Evolutionary conservation across 2,888 invertebrate genomes (phyloP).

Genomic region (Julus scandinavius): DNA sequence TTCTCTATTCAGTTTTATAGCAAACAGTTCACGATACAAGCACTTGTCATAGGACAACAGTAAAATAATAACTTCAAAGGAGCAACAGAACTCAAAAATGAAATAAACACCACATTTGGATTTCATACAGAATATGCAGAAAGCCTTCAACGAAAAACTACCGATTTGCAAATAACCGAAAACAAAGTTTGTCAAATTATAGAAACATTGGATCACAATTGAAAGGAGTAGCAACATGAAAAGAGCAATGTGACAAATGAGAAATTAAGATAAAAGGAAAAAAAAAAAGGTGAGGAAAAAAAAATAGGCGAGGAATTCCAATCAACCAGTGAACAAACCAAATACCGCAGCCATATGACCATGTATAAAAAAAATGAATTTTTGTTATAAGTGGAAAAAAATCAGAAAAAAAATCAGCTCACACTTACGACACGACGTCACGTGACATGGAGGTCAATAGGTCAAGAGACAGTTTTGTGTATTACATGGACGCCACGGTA

Average conservation of each 20-base stretch:
- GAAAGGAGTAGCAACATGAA: conserved; percentile 48
- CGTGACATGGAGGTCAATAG: conserved; percentile 59
- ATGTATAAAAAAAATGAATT: conserved; percentile 45
- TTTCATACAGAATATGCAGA: background rate
- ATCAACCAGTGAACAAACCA: conserved; percentile 47
- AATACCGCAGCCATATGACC: conserved; percentile 49
- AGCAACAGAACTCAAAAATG: background rate
- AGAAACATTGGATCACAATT: conserved; percentile 24
- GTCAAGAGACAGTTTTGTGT: conserved; percentile 59
- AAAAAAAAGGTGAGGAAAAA: background rate
- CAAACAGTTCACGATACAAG: background rate
- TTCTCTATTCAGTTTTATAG: too few species aligned
- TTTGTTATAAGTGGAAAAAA: conserved; percentile 50
- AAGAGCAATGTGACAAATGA: conserved; percentile 45
- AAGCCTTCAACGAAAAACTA: conserved; percentile 10
- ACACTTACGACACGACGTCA: conserved; percentile 59
- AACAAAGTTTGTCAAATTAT: background rate
- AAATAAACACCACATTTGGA: background rate
- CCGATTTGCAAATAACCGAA: conserved; percentile 5
- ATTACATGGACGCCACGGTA: conserved; percentile 58
- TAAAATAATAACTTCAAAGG: background rate
- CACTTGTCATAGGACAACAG: background rate
- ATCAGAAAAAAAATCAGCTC: conserved; percentile 57
- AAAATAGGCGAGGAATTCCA: conserved; percentile 47
- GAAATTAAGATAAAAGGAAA: background rate